A percentile compares a stretch with the other conserved stretches of the same genome.
Evolutionary conservation across 2,113 vertebrate species (phyloP).

Genomic region (Nibea albiflora): DNA sequence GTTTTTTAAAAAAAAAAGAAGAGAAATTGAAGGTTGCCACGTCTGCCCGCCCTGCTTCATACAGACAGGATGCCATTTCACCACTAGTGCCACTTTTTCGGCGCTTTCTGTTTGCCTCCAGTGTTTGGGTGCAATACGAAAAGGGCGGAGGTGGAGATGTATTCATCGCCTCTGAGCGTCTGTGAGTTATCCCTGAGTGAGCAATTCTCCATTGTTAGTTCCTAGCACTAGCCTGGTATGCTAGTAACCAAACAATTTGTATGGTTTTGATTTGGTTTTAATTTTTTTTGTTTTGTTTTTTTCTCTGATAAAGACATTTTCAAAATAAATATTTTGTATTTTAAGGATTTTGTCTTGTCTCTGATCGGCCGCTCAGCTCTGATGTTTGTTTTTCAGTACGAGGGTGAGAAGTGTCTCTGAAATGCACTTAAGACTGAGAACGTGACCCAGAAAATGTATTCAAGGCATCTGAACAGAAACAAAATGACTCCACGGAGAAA

Average conservation of each 20-base stretch:
- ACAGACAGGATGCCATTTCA: conserved; percentile 70
- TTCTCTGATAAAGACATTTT: conserved; percentile 81
- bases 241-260: conserved; percentile 84
- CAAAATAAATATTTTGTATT: conserved; percentile 86
- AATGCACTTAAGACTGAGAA: conserved; percentile 3
- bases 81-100: conserved; percentile 73
- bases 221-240: conserved; percentile 79
- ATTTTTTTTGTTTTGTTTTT: conserved; percentile 55
- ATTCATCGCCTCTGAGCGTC: conserved; percentile 57
- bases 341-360: conserved; percentile 78
- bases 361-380: not conserved
- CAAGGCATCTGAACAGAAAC: not conserved
- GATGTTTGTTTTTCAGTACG: not conserved
- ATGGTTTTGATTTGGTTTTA: conserved; percentile 74
- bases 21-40: conserved; percentile 67
- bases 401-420: conserved; percentile 7
- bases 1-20: conserved; percentile 45
- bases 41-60: conserved; percentile 57
- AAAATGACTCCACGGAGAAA: not conserved
- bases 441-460: not conserved
- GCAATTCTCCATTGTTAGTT: conserved; percentile 74
- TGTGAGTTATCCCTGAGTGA: conserved; percentile 61
- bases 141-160: conserved; percentile 52
- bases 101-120: conserved; percentile 69
- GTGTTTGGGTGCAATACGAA: conserved; percentile 61